phyloP scores from a whole-genome alignment of 2,888 invertebrate genomes.

The Sialis fuliginosa region DNA sequence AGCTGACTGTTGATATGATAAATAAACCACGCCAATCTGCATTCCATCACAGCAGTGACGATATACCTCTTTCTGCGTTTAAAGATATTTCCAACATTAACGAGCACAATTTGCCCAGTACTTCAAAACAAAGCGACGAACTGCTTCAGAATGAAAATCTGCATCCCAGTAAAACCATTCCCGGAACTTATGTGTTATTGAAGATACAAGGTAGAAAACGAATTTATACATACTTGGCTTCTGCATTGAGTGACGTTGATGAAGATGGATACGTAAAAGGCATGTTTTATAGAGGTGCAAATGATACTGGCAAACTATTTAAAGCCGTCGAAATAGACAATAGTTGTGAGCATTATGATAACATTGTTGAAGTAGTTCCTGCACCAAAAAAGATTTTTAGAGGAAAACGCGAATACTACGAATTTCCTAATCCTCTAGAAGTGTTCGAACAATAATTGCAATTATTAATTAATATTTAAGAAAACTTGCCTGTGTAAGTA shows the following conservation, averaged over 20 bases:
- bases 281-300: neutral
- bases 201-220: slow-evolving; percentile 3
- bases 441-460: no score
- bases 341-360: slow-evolving; percentile 6
- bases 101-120: slow-evolving; percentile 6
- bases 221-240: slow-evolving; percentile 5
- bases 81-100: slow-evolving; percentile 3
- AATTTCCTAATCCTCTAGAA: no score
- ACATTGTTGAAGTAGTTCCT: slow-evolving; percentile 5
- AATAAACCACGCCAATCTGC: slow-evolving; percentile 7
- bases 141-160: slow-evolving; percentile 8
- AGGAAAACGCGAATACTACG: no score
- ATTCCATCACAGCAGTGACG: slow-evolving; percentile 5
- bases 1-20: slow-evolving; percentile 4
- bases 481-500: no score
- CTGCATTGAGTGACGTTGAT: slow-evolving; percentile 6
- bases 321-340: slow-evolving; percentile 7
- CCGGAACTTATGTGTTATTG: neutral
- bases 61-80: neutral
- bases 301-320: slow-evolving; percentile 6
- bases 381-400: no score
- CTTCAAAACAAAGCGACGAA: slow-evolving; percentile 7
- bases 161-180: slow-evolving; percentile 7
- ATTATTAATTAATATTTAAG: no score
- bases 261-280: slow-evolving; percentile 4